phyloP scores from a whole-genome alignment of 2,888 invertebrate genomes.

The Pyrrhosoma nymphula region DNA sequence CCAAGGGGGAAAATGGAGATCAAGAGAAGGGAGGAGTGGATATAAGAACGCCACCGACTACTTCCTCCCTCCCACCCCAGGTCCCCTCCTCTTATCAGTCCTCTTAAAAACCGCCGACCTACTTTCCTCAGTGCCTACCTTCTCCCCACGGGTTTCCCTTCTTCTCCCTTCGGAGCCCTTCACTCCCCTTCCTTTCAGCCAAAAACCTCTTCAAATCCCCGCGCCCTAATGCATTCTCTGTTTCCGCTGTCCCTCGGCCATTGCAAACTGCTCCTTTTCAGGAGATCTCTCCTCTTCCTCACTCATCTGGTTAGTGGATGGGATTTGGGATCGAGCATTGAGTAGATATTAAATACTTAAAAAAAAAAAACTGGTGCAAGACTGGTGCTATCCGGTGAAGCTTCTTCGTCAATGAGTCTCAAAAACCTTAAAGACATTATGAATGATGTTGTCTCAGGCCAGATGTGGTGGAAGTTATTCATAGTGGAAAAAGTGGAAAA shows the following conservation, averaged over 20 bases:
- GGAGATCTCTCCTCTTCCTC: not conserved
- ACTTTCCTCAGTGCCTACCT: not conserved
- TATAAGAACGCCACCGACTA: not conserved
- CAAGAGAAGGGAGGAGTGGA: not conserved
- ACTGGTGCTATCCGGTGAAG: too few relatives aligned
- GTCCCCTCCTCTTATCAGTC: conserved; percentile 11
- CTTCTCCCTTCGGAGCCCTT: conserved; percentile 8
- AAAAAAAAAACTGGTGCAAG: too few relatives aligned
- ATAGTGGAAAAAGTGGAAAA: too few relatives aligned
- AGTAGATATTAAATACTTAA: too few relatives aligned
- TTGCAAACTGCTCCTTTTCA: not conserved
- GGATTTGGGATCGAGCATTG: too few relatives aligned
- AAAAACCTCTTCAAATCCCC: not conserved
- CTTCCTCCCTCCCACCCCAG: too few relatives aligned
- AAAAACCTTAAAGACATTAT: too few relatives aligned
- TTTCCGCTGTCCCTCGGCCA: not conserved
- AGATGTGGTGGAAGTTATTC: too few relatives aligned
- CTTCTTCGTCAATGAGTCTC: too few relatives aligned
- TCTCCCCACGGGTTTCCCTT: too few relatives aligned
- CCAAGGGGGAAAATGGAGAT: not conserved
- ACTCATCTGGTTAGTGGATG: not conserved
- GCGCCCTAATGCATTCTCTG: not conserved
- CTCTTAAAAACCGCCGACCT: conserved; percentile 5
- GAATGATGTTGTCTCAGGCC: too few relatives aligned
- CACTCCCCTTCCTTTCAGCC: not conserved